These are phyloP conservation scores for Temnothorax unifasciatus DNA, from an alignment of 2,888 invertebrate species.

Conservation along the genomic window DNA sequence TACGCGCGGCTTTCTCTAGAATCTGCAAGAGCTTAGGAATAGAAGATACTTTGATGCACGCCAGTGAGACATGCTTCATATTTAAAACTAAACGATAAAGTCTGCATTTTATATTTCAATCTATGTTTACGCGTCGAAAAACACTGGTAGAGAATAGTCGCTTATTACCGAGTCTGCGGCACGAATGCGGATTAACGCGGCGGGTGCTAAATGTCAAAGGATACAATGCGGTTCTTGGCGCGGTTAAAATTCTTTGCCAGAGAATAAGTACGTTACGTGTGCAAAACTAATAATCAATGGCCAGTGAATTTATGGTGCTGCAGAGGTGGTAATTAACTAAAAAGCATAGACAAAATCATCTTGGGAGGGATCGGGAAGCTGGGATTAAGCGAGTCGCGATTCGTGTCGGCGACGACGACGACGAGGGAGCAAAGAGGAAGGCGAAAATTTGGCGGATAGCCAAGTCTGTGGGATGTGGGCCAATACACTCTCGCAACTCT, in stretches of 20 bases:
- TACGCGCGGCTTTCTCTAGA: background rate
- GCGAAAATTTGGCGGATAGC: conserved; percentile 71
- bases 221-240: conserved; percentile 13
- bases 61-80: too few relatives aligned
- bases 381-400: conserved; percentile 15
- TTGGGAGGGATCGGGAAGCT: conserved; percentile 39
- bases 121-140: conserved; percentile 8
- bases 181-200: conserved; percentile 10
- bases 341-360: conserved; percentile 53
- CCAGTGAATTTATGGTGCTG: conserved; percentile 50
- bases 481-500: conserved; percentile 62
- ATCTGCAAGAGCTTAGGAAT: background rate
- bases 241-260: background rate
- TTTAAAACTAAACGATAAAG: background rate
- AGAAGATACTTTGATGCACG: background rate
- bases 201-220: conserved; percentile 39
- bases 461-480: conserved; percentile 71
- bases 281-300: background rate
- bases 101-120: background rate
- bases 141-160: background rate
- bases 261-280: background rate
- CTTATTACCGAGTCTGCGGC: background rate
- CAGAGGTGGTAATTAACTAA: conserved; percentile 65
- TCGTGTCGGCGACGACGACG: background rate
- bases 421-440: conserved; percentile 6